A percentile compares a stretch with the other conserved stretches of the same genome.
Evolutionary conservation across 2,113 vertebrate genomes (phyloP).

Genomic region (Cettia cetti): DNA sequence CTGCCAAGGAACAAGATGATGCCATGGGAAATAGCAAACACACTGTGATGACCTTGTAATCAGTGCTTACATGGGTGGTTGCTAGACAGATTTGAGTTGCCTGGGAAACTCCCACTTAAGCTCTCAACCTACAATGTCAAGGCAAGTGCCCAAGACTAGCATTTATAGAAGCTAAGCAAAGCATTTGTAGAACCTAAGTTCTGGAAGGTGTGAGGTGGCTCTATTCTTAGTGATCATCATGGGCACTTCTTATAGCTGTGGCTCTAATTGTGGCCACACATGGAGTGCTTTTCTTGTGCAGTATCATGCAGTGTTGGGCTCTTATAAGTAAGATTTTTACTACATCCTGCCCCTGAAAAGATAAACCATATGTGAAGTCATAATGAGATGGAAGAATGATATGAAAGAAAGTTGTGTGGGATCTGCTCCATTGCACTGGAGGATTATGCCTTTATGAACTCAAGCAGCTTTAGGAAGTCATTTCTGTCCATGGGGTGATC

Average conservation of each 20-base stretch:
- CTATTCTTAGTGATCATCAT: constrained; percentile 27
- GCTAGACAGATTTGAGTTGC: constrained; percentile 50
- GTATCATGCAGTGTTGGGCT: background rate
- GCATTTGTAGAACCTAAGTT: background rate
- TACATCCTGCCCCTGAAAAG: background rate
- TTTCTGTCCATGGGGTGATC: background rate
- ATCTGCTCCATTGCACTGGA: background rate
- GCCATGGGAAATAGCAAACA: constrained; percentile 6
- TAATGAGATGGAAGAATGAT: background rate
- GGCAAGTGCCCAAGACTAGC: background rate
- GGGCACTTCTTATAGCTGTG: background rate
- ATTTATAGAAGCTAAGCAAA: constrained; percentile 9
- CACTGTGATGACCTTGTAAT: constrained; percentile 35
- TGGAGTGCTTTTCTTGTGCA: background rate
- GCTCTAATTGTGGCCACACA: background rate
- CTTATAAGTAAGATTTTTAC: background rate
- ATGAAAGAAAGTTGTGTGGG: background rate
- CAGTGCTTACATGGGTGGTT: constrained; percentile 3
- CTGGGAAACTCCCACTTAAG: constrained; percentile 46
- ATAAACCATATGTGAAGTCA: background rate
- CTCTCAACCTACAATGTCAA: constrained; percentile 11
- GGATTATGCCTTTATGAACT: background rate
- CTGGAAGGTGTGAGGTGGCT: constrained; percentile 10
- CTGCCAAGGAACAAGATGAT: constrained; percentile 55
- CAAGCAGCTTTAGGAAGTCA: background rate